Evolutionary conservation across 2,113 vertebrate species (phyloP).

Genomic region (Archocentrus centrarchus): DNA sequence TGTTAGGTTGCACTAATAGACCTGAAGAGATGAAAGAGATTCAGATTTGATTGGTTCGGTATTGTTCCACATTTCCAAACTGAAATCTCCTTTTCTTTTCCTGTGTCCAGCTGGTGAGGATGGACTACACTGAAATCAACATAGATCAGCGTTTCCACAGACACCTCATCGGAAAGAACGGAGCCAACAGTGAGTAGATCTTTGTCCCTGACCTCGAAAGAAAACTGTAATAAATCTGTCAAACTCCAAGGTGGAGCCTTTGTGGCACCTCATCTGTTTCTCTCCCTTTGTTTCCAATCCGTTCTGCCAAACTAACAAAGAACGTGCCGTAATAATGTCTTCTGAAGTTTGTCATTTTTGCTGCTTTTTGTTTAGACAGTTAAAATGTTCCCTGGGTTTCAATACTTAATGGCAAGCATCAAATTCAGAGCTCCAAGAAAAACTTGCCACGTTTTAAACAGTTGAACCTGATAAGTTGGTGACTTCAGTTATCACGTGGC

Average conservation of each 20-base stretch:
- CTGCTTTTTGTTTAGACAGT: background rate
- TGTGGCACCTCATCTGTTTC: background rate
- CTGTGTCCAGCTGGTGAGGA: slow-evolving; percentile 79
- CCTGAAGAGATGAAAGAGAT: background rate
- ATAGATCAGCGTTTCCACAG: slow-evolving; percentile 85
- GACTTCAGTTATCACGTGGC: background rate
- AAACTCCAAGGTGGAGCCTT: background rate
- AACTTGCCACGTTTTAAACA: background rate
- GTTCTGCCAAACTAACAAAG: background rate
- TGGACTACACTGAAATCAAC: slow-evolving; percentile 86
- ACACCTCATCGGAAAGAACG: slow-evolving; percentile 85
- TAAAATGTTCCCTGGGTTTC: background rate
- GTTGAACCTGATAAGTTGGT: background rate
- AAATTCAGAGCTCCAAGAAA: background rate
- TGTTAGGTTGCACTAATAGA: background rate
- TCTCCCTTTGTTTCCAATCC: background rate
- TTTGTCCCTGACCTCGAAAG: background rate
- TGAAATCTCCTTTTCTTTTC: background rate
- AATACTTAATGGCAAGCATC: background rate
- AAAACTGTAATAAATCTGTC: background rate
- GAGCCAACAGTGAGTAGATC: slow-evolving; percentile 81
- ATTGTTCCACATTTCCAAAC: background rate
- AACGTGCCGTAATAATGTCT: background rate
- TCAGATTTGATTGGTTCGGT: background rate
- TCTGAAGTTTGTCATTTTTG: background rate